phyloP scores from a whole-genome alignment of 2,113 vertebrate genomes.

The Paracanthobrama guichenoti region DNA sequence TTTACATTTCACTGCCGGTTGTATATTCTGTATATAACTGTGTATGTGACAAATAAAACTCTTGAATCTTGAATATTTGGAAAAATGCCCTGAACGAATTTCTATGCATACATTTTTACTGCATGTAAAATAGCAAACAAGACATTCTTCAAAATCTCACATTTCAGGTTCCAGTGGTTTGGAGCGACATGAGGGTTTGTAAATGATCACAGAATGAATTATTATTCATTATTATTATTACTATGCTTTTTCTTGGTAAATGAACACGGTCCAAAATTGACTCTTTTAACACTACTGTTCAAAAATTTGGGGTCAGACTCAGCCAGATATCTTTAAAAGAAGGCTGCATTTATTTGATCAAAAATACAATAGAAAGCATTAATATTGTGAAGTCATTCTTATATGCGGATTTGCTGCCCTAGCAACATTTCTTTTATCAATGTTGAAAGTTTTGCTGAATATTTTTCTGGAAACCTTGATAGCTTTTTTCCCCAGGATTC shows the following conservation, averaged over 20 bases:
- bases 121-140: not conserved
- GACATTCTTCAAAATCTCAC: not conserved
- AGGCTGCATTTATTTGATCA: too few relatives aligned
- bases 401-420: too few relatives aligned
- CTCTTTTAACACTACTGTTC: not conserved
- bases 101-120: not conserved
- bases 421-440: too few relatives aligned
- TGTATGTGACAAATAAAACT: too few relatives aligned
- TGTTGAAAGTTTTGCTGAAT: too few relatives aligned
- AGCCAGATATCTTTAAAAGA: not conserved
- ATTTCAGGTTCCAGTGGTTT: not conserved
- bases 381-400: too few relatives aligned
- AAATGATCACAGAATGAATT: not conserved
- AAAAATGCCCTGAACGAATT: not conserved
- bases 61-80: too few relatives aligned
- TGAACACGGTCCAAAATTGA: not conserved
- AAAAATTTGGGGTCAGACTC: not conserved
- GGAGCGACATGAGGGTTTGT: not conserved
- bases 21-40: too few relatives aligned
- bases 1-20: too few relatives aligned
- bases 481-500: not conserved
- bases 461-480: too few relatives aligned
- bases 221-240: too few relatives aligned
- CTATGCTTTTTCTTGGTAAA: not conserved
- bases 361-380: too few relatives aligned